Base-by-base conservation (phyloP, 2,888 invertebrate species). In the Hylaea fasciaria region DNA sequence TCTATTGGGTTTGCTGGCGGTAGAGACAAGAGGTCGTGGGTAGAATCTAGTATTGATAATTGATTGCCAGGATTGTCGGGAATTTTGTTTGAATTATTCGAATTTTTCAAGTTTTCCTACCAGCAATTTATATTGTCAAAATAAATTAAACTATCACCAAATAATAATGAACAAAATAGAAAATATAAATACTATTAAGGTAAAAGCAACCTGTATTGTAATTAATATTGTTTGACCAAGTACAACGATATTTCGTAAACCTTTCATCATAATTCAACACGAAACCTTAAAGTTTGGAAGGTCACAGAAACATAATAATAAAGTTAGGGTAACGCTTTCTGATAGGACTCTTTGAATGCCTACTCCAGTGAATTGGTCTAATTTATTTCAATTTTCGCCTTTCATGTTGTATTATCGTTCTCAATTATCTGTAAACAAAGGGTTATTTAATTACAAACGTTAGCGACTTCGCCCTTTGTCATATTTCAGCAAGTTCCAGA, bases 301-400 rank as follows among this genome's bases (percentile, higher is more conserved):
- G 70, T 68, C 66, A 59, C 64, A 52, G 67, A 68, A 70, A 71
- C 70, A 60, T 63, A 64, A 68, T 64, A 60, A 65, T 37, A 46
- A 46, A 54, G 46, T 47, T 28, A 66, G 58, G 62, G 66, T 65
- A 66, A 68, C 72, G 64, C 66, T 68, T 66, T 67, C 65, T 66
- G 69, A 74, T 68, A 71, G 68, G 72, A 66, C 68, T 58, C 70
- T 68, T 60, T 61, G 58, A 66, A 73, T 74, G 58, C 61, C 57
- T 69, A 72, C 70, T 73, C 69, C 32, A 53, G 35, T 48, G 60
- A 74, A 78, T 75, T 73, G 72, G 51, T 57, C 62, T 69, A 80
- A 78, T 77, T 78, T 76, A 76, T 78, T 73, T 78, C 68, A 78
- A 78, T 80, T 76, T 76, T 76, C 73, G 65, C 76, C 72, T 79